Evolutionary conservation across 2,888 invertebrate genomes (phyloP), one percentile per base, ranked within the genome.

Genomic region (Amiota mariae): DNA sequence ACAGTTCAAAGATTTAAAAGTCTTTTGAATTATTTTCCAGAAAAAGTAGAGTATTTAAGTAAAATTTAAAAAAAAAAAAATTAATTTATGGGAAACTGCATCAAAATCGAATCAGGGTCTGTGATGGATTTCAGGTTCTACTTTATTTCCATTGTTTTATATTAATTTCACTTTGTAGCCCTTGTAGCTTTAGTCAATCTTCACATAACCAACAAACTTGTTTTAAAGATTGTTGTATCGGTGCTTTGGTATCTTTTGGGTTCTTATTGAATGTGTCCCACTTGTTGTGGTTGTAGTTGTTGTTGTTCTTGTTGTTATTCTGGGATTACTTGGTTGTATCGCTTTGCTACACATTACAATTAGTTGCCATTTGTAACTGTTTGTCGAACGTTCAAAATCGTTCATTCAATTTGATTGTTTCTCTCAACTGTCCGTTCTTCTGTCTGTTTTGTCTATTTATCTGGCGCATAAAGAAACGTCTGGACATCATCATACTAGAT

Each of bases 331-430:
- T 64, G 36, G n/a, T 13, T 64, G 47, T n/a, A 61, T 13, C 46
- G 46, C 46, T 64, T 46, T 67, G 67, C 18, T 54, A 70, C 76
- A 76, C 76, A 77, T 81, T 80, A 82, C 88, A 89, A 89, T 89
- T 89, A 89, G 87, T 80, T 72, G 78, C 79, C 79, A 82, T 82
- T 81, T 84, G 84, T 83, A 81, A 81, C 81, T 82, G 80, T 82
- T 81, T 78, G 80, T 77, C 74, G 48, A 57, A 57, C 68, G 67
- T 73, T 73, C 72, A 57, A 54, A 36, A 61, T 61, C 63, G 63
- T 36, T 63, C 63, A 36, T 36, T 36, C 24, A 47, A 56, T 47
- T 56, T 46, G 10, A 47, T 49, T 63, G 76, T 56, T 72, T 72
- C 72, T 61, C 59, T 24, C 2, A 24, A 3, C 24, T 24, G 24